Base-by-base conservation (phyloP, 2,888 invertebrate genomes). In the Blastobasis lacticolella region DNA sequence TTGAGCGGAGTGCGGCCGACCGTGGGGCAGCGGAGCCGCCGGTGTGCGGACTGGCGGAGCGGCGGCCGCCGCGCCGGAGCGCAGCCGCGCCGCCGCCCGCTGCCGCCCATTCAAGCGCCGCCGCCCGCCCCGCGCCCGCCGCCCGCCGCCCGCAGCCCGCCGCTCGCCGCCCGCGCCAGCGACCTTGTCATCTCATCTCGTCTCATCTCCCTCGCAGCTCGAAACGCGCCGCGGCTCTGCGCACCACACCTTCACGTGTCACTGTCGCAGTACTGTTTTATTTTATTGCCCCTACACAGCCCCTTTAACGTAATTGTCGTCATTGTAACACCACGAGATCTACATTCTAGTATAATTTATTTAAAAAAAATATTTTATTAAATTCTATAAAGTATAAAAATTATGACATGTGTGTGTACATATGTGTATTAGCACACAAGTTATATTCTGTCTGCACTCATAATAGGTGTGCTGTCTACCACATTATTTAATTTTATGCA, bases 1-100 rank as follows among this genome's bases (percentile, higher is more conserved):
- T 83, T 77, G 71, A 81, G 82, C 83, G 83, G 85, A 84, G 84
- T 84, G 86, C 85, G 85, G 86, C 84, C 84, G 84, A 82, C 83
- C 86, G 86, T 87, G 85, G 86, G 85, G 85, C 87, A 86, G 87
- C 86, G 85, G 84, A 82, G 87, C 87, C 87, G 87, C 87, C 86
- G 87, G 86, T 83, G 83, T 85, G 87, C 86, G 87, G 87, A 87
- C 87, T 87, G 86, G 79, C 84, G 77, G 76, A 77, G 76, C 64
- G 67, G 67, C 67, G 68, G 67, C 56, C 61, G 66, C 54, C 67
- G 67, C 66, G 67, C 72, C 65, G 68, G 62, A 71, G 73, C 74
- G 66, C 64, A 61, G 62, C 62, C 61, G 55, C 58, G 49, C 71
- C 69, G 75, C 74, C 78, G 75, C 23, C 23, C 57, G 58, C 61